phyloP scores from a whole-genome alignment of 2,888 invertebrate species.

The Harpalus rubripes region DNA sequence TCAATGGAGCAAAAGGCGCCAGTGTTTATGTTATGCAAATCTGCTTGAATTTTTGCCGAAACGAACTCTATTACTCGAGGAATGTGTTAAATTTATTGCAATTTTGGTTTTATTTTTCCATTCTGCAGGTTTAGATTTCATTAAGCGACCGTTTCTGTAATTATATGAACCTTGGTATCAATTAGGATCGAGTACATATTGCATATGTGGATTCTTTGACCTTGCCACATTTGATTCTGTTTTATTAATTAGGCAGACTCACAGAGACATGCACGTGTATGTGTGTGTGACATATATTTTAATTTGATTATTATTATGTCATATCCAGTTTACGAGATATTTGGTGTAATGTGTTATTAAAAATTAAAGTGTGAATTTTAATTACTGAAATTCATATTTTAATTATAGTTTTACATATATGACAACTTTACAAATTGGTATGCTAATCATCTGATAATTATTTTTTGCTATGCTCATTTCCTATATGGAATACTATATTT shows the following conservation, averaged over 20 bases:
- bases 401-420: constrained; percentile 47
- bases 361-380: constrained; percentile 61
- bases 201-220: constrained; percentile 55
- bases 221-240: constrained; percentile 62
- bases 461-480: constrained; percentile 26
- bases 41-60: constrained; percentile 69
- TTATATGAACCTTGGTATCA: constrained; percentile 58
- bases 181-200: constrained; percentile 43
- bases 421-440: constrained; percentile 47
- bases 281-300: constrained; percentile 59
- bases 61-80: constrained; percentile 46
- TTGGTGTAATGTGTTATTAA: constrained; percentile 20
- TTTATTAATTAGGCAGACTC: constrained; percentile 62
- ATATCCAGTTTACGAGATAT: constrained; percentile 58
- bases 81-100: constrained; percentile 53
- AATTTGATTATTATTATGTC: constrained; percentile 65
- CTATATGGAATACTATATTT: constrained; percentile 20
- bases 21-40: constrained; percentile 70
- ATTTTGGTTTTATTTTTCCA: constrained; percentile 48
- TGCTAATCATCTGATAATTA: constrained; percentile 47
- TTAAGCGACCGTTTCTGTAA: constrained; percentile 34
- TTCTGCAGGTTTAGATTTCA: constrained; percentile 42
- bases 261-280: constrained; percentile 28
- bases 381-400: constrained; percentile 52
- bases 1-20: constrained; percentile 68